These are phyloP conservation scores for Scelioninae gen. 1 DNA, from an alignment of 2,888 invertebrate species.

Conservation along the genomic window DNA sequence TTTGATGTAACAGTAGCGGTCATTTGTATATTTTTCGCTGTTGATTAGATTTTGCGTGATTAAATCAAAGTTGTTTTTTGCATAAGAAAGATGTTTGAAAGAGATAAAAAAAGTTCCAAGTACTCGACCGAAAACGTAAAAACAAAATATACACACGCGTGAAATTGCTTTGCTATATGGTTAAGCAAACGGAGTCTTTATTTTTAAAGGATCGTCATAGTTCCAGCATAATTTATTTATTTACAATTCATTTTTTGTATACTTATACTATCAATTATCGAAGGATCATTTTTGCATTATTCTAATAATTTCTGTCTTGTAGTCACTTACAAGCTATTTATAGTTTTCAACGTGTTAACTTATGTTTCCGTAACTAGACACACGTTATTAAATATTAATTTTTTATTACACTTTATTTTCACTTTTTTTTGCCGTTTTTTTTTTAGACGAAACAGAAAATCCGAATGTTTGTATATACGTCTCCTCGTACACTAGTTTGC, in stretches of 20 bases:
- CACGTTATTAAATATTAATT: conserved; percentile 21
- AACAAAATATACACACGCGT: conserved; percentile 1
- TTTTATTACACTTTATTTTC: conserved; percentile 18
- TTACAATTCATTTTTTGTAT: conserved; percentile 49
- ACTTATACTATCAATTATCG: conserved; percentile 24
- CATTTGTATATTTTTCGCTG: conserved; percentile 46
- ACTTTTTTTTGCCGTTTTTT: conserved; percentile 3
- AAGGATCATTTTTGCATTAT: conserved; percentile 45
- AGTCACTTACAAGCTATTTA: conserved; percentile 46
- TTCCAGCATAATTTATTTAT: conserved; percentile 53
- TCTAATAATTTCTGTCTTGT: conserved; percentile 38
- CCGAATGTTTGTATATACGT: conserved; percentile 43
- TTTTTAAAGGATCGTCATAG: conserved; percentile 26
- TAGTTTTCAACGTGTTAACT: conserved; percentile 44
- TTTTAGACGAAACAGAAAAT: conserved; percentile 16
- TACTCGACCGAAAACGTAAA: conserved; percentile 7
- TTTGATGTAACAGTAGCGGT: conserved; percentile 39
- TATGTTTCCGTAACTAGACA: conserved; percentile 21
- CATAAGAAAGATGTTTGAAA: not conserved
- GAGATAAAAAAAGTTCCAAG: not conserved
- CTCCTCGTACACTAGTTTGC: conserved; percentile 22
- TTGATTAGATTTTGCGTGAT: conserved; percentile 37
- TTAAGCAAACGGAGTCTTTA: conserved; percentile 26
- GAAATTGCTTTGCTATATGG: conserved; percentile 29
- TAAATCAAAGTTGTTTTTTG: not conserved